These are phyloP conservation scores for Boloria euphrosyne DNA, from an alignment of 2,888 invertebrate species.

Conservation along the genomic window DNA sequence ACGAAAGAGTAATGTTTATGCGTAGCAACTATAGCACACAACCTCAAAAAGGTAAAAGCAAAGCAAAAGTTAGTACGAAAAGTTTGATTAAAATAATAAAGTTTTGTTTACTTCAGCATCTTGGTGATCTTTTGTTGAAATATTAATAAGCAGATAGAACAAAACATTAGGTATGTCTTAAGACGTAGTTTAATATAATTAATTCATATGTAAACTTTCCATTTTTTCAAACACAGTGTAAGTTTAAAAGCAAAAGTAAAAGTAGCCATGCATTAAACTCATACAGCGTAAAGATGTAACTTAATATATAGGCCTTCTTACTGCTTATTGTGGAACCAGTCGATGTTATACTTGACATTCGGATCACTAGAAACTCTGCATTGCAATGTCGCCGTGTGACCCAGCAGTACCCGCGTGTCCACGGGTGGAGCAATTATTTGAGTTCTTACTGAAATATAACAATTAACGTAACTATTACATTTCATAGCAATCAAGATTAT, in stretches of 20 bases:
- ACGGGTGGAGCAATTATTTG: slow-evolving; percentile 97
- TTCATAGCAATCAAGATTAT: too few relatives aligned
- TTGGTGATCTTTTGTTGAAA: too few relatives aligned
- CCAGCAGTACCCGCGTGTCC: slow-evolving; percentile 94
- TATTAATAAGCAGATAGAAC: too few relatives aligned
- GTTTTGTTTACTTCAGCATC: too few relatives aligned
- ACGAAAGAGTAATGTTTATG: too few relatives aligned
- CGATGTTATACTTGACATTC: slow-evolving; percentile 91
- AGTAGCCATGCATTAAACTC: slow-evolving; percentile 29
- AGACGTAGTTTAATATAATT: background rate
- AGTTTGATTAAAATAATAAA: too few relatives aligned
- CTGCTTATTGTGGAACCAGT: slow-evolving; percentile 95
- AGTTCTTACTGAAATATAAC: slow-evolving; percentile 87
- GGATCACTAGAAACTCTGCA: slow-evolving; percentile 97
- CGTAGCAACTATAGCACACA: too few relatives aligned
- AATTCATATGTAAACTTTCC: slow-evolving; percentile 23
- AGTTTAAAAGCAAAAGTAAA: slow-evolving; percentile 32
- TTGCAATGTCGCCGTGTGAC: slow-evolving; percentile 95
- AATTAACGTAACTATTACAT: background rate
- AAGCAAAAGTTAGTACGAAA: too few relatives aligned
- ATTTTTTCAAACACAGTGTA: slow-evolving; percentile 16
- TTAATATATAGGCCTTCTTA: slow-evolving; percentile 68
- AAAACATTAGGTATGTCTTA: too few relatives aligned
- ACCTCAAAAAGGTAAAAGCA: too few relatives aligned
- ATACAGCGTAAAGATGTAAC: slow-evolving; percentile 31